These are phyloP conservation scores for Drosophila virilis DNA, from an alignment of 1,140 invertebrate genomes.

Conservation along the genomic window DNA sequence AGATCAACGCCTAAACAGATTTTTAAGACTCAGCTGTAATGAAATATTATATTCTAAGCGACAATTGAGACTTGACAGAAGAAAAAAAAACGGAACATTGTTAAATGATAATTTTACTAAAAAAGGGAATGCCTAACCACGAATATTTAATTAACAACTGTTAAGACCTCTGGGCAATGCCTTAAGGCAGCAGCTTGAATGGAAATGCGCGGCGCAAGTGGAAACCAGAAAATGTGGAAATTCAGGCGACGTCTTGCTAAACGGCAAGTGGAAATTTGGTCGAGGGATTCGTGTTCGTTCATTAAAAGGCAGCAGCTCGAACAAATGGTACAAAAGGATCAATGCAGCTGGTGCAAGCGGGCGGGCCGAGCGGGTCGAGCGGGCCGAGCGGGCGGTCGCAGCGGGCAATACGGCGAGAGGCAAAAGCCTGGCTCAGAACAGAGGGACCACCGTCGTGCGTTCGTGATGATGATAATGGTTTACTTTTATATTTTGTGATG, in stretches of 20 bases:
- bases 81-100: too few species aligned
- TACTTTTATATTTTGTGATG: conserved; percentile 77
- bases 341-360: conserved; percentile 49
- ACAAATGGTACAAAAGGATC: conserved; percentile 49
- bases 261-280: conserved; percentile 27
- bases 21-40: too few species aligned
- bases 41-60: too few species aligned
- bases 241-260: conserved; percentile 4
- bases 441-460: conserved; percentile 54
- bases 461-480: conserved; percentile 78
- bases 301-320: conserved; percentile 47
- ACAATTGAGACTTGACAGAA: too few species aligned
- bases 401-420: conserved; percentile 6
- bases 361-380: conserved; percentile 12
- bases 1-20: too few species aligned
- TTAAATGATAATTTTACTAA: not conserved
- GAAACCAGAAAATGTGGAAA: conserved; percentile 13
- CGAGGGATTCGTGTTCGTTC: conserved; percentile 48
- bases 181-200: conserved; percentile 4
- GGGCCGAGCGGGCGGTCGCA: conserved; percentile 6
- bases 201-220: conserved; percentile 12
- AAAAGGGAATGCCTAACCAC: not conserved
- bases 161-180: not conserved
- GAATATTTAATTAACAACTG: not conserved
- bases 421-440: conserved; percentile 12